Evolutionary conservation across 2,797 vertebrate species (phyloP), one percentile per base, ranked within the genome.

Genomic region (Heteromormyrus szaboi): DNA sequence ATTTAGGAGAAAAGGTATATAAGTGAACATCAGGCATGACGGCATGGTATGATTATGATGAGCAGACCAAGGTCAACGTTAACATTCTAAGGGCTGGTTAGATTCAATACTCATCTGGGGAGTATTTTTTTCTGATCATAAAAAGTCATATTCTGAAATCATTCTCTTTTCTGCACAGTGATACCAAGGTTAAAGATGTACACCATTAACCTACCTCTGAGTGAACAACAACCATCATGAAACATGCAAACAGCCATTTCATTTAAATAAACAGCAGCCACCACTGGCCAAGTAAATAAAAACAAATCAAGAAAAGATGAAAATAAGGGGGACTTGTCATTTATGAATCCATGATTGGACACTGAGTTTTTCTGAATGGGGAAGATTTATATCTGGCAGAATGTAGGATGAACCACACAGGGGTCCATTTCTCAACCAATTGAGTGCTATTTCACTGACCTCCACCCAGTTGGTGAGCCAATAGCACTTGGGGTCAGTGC

Each of bases 381-480:
- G 68, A 41, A 76, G 25, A 68, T 65, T 65, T 62, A 72, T 3
- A 76, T 17, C 33, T 37, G 33, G 33, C 22, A 37, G 12, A 76
- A 37, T 76, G 68, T 14, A 33, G 44, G 44, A 48, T 8, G 41
- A 83, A 44, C 14, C 19, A 50, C 19, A 50, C 17, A 2, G 33
- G 37, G 37, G 5, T 7, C 72, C 37, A 8, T 44, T 79, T 79
- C 72, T 44, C 5, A 44, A 2, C 19, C 46, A 50, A 22, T 17
- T 0, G 81, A 48, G 51, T 54, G 14, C 50, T 14, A 9, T 84
- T 14, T 90, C 92, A 93, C 95, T 93, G 89, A 99, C 99, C 97
- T 99, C 99, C 93, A 99, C 97, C 99, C 99, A 99, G 92, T 99
- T 99, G 90, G 99, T 99, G 88, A 99, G 98, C 99, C 99, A 99